Conservation (phyloP, 1,140 invertebrate genomes). For the Leptinotarsa lineolata region DNA sequence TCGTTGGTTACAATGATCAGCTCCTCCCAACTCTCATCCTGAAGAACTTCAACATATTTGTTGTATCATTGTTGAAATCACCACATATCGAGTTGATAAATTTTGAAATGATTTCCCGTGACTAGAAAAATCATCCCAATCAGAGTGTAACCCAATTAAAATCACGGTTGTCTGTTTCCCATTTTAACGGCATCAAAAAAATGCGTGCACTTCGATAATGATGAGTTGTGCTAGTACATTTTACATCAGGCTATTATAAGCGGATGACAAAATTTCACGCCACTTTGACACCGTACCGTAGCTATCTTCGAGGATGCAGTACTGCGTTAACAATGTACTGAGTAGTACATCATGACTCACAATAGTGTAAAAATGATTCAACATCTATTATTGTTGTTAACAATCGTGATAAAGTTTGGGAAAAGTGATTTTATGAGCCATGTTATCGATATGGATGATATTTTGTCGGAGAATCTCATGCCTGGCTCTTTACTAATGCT, state of each 20-base stretch:
- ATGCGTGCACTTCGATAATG: neutral
- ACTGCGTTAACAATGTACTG: neutral
- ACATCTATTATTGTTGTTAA: neutral
- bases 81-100: too few relatives aligned
- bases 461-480: slow-evolving; percentile 65
- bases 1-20: too few relatives aligned
- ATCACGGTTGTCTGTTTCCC: neutral
- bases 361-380: neutral
- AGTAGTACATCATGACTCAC: neutral
- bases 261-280: slow-evolving; percentile 27
- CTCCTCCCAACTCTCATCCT: too few relatives aligned
- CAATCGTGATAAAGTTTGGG: neutral
- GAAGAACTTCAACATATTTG: too few relatives aligned
- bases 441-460: slow-evolving; percentile 63
- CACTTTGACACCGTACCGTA: slow-evolving; percentile 2
- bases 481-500: slow-evolving; percentile 62
- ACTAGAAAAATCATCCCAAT: too few relatives aligned
- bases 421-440: neutral
- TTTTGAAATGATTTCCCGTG: too few relatives aligned
- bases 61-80: too few relatives aligned
- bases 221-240: neutral
- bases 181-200: neutral
- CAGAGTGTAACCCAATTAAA: too few relatives aligned
- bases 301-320: neutral
- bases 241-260: slow-evolving; percentile 8